Evolutionary conservation across 2,888 invertebrate species (phyloP).

Genomic region (Drosophila merina): DNA sequence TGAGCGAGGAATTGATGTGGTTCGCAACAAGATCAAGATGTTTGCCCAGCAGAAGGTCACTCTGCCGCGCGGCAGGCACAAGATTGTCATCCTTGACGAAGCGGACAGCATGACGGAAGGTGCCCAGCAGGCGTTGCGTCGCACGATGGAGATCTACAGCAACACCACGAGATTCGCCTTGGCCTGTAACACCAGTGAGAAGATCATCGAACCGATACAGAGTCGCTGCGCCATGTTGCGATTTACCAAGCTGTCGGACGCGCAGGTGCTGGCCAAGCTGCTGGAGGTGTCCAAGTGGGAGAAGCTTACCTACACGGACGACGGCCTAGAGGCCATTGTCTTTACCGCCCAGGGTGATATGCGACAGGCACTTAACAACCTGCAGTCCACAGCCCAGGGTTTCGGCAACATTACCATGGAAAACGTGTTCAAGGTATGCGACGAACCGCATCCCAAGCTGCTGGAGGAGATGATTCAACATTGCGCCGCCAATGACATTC

Average conservation of each 20-base stretch:
- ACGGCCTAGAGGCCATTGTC: conserved; percentile 97
- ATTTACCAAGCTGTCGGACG: conserved; percentile 95
- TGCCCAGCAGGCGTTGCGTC: conserved; percentile 97
- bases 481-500: conserved; percentile 92
- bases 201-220: conserved; percentile 99
- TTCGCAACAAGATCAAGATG: conserved; percentile 99
- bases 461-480: conserved; percentile 95
- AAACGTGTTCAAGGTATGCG: conserved; percentile 99
- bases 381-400: conserved; percentile 97
- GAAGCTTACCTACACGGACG: conserved; percentile 91
- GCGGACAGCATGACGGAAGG: conserved; percentile 99
- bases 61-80: conserved; percentile 94
- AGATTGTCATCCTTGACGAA: conserved; percentile 98
- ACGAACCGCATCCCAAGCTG: conserved; percentile 98
- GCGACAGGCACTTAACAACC: conserved; percentile 98
- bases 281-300: conserved; percentile 90
- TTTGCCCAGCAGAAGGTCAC: conserved; percentile 99
- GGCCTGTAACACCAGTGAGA: conserved; percentile 99
- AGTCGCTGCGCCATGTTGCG: conserved; percentile 98
- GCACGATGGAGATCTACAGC: conserved; percentile 99
- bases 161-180: conserved; percentile 98
- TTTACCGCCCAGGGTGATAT: conserved; percentile 99
- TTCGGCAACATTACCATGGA: conserved; percentile 95
- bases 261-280: conserved; percentile 93
- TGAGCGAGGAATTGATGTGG: conserved; percentile 99